These are phyloP conservation scores for Dendrolimus pini DNA, from an alignment of 2,888 invertebrate species.

Conservation along the genomic window DNA sequence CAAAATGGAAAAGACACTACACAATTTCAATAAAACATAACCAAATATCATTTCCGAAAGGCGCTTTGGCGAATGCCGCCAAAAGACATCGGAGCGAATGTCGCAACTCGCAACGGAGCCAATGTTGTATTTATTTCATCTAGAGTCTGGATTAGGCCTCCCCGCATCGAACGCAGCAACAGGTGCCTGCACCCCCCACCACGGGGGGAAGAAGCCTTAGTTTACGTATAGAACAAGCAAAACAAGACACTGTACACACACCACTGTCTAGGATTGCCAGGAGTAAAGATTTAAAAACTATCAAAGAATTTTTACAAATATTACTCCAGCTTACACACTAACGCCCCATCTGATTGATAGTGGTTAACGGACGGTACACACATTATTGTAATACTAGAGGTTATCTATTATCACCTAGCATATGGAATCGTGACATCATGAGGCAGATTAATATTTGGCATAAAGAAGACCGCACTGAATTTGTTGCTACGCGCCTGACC, in stretches of 20 bases:
- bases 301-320: no score
- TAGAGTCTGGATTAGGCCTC: conserved; percentile 55
- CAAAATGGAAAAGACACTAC: conserved; percentile 1
- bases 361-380: no score
- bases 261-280: conserved; percentile 3
- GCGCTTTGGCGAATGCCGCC: conserved; percentile 23
- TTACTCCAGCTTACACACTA: no score
- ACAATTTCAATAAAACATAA: conserved; percentile 17
- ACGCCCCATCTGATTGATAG: no score
- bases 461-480: no score
- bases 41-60: conserved; percentile 17
- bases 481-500: no score
- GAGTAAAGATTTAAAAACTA: background rate
- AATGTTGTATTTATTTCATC: conserved; percentile 67
- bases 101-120: conserved; percentile 23
- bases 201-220: background rate
- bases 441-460: no score
- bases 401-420: no score
- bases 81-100: conserved; percentile 34
- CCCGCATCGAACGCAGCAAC: conserved; percentile 55
- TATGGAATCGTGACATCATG: no score
- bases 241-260: conserved; percentile 46
- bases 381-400: no score
- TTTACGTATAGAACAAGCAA: conserved; percentile 38
- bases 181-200: conserved; percentile 41